phyloP scores from a whole-genome alignment of 2,888 invertebrate species.

The Panorpa germanica region DNA sequence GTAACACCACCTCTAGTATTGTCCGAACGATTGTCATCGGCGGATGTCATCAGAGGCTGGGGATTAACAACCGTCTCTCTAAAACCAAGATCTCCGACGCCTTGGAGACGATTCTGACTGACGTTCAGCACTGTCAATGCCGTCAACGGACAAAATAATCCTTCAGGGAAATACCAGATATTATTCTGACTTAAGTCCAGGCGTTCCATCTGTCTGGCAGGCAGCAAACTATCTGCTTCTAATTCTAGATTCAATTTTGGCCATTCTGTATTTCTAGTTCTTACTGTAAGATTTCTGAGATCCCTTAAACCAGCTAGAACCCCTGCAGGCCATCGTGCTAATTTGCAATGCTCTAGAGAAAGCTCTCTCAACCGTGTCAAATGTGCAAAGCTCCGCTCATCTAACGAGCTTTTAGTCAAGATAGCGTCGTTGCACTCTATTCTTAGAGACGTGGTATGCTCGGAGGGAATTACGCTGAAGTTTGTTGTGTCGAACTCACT shows the following conservation, averaged over 20 bases:
- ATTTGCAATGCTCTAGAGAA: conserved; percentile 70
- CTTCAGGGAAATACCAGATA: conserved; percentile 76
- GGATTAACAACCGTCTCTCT: conserved; percentile 31
- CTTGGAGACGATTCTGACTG: conserved; percentile 73
- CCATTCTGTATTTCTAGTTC: conserved; percentile 71
- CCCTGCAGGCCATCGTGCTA: conserved; percentile 63
- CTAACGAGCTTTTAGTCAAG: conserved; percentile 59
- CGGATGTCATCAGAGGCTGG: conserved; percentile 37
- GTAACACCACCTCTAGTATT: background rate
- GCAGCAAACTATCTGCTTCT: conserved; percentile 56
- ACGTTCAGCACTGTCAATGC: conserved; percentile 67
- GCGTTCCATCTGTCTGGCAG: conserved; percentile 59
- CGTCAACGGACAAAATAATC: conserved; percentile 64
- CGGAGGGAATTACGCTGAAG: conserved; percentile 70
- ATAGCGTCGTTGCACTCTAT: conserved; percentile 66
- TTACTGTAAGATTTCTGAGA: conserved; percentile 66
- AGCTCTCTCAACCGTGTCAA: conserved; percentile 61
- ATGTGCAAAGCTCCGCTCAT: conserved; percentile 61
- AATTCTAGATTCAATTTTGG: conserved; percentile 69
- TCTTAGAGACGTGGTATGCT: conserved; percentile 59
- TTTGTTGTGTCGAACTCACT: conserved; percentile 78
- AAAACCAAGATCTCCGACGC: conserved; percentile 72
- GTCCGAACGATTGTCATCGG: conserved; percentile 14
- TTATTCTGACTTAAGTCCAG: conserved; percentile 76
- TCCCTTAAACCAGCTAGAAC: conserved; percentile 63